Base-by-base conservation (phyloP, 2,113 vertebrate species). In the Sakesphorus luctuosus region DNA sequence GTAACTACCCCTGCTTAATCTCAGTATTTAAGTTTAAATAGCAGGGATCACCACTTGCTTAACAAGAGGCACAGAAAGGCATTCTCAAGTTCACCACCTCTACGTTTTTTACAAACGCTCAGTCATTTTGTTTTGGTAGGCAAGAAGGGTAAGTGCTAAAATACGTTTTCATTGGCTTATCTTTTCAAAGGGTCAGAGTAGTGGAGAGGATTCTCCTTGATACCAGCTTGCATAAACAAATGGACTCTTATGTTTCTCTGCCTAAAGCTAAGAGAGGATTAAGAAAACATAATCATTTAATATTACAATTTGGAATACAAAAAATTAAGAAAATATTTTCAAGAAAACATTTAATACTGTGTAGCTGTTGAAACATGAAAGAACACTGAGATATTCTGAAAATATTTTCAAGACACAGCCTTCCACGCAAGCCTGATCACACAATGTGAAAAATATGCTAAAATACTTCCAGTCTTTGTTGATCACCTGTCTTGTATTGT, bases 201-300 rank as follows among this genome's bases (percentile, higher is more conserved):
- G 17, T 44, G 26, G 36, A 77, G 29, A n/a, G 2, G 11, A 46
- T 79, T 83, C 38, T 77, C 25, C 55, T 84, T 43, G 13, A 50
- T 20, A 59, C 2, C 13, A 71, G 47, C 29, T 84, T 87, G 40
- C 84, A 49, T 31, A 84, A 94, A 93, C 47, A 52, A 84, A 71
- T 58, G 84, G 95, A 94, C 89, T 72, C 96, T 97, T 88, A 90
- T 93, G 89, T 93, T 90, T 87, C 47, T 85, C 35, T 79, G 46
- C 21, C 14, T 46, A 33, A 97, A 80, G 47, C 7, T 84, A 71
- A n/a, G 15, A 79, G 7, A 59, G 1, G 15, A 20, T 90, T 52
- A 75, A 35, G 21, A 91, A 87, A 90, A 56, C 44, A 47, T 24
- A n/a, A 24, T 33, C 13, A 33, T 2, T 25, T 29, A 59, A 17